A percentile compares a stretch with the other conserved stretches of the same genome.
These are phyloP conservation scores for Chironomus riparius DNA, from an alignment of 2,888 invertebrate species.

Conservation along the genomic window DNA sequence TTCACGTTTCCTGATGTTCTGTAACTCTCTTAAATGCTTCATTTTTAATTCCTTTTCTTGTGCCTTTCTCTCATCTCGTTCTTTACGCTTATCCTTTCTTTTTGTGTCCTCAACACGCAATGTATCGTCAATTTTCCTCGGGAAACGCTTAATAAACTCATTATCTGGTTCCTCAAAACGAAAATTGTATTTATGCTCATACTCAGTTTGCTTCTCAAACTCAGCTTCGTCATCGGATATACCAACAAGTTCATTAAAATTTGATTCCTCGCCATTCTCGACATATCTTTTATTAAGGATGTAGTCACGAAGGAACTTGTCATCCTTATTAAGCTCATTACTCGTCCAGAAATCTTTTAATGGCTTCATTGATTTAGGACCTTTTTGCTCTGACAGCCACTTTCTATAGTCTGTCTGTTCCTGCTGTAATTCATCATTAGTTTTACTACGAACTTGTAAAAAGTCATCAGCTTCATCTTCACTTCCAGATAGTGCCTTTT, in stretches of 20 bases:
- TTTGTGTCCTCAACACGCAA: slow-evolving; percentile 71
- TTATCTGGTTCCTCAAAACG: slow-evolving; percentile 93
- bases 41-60: slow-evolving; percentile 69
- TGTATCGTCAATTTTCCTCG: slow-evolving; percentile 76
- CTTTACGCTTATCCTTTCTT: slow-evolving; percentile 67
- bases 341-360: slow-evolving; percentile 78
- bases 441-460: slow-evolving; percentile 48
- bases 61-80: slow-evolving; percentile 62
- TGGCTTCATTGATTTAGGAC: slow-evolving; percentile 58
- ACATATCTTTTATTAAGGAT: slow-evolving; percentile 71
- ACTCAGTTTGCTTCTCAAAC: slow-evolving; percentile 75
- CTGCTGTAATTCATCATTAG: slow-evolving; percentile 45
- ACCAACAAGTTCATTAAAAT: slow-evolving; percentile 58
- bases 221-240: slow-evolving; percentile 71
- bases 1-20: slow-evolving; percentile 79
- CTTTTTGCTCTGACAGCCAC: slow-evolving; percentile 70
- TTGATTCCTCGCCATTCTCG: slow-evolving; percentile 43
- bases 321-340: slow-evolving; percentile 69
- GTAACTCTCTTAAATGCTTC: slow-evolving; percentile 80
- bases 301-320: slow-evolving; percentile 87
- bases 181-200: slow-evolving; percentile 92
- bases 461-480: slow-evolving; percentile 45
- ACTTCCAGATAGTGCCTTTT: slow-evolving; percentile 39
- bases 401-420: slow-evolving; percentile 57
- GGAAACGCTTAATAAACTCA: slow-evolving; percentile 86